phyloP scores from a whole-genome alignment of 2,797 vertebrate genomes.

The Fistularia commersonii region DNA sequence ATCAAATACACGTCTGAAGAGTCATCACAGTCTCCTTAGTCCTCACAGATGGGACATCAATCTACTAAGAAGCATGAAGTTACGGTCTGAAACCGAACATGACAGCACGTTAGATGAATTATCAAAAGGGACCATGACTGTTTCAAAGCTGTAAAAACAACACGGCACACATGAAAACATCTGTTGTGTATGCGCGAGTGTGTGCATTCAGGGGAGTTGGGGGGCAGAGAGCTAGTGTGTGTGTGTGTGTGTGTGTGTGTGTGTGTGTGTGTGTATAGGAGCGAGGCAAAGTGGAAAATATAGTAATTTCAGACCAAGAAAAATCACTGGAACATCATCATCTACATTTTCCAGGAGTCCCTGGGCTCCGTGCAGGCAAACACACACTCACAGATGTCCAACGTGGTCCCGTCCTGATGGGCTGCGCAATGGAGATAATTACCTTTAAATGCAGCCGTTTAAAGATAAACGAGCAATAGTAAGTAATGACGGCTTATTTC shows the following conservation, averaged over 20 bases:
- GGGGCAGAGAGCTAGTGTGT: too few species aligned
- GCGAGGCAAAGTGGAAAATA: conserved; percentile 26
- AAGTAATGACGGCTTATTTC: conserved; percentile 72
- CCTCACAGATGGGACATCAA: conserved; percentile 28
- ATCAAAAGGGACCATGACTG: conserved; percentile 42
- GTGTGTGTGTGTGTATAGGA: neutral
- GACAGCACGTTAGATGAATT: conserved; percentile 51
- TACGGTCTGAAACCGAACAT: conserved; percentile 42
- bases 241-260: too few species aligned
- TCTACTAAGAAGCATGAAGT: conserved; percentile 47
- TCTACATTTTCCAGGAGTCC: conserved; percentile 53
- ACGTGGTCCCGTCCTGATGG: conserved; percentile 48
- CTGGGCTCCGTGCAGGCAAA: conserved; percentile 24
- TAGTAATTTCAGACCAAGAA: conserved; percentile 48
- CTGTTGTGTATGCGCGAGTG: too few species aligned
- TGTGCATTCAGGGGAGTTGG: conserved; percentile 7
- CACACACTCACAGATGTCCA: conserved; percentile 59
- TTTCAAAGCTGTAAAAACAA: conserved; percentile 70
- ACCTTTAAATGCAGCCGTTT: conserved; percentile 71
- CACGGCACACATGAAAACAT: conserved; percentile 49
- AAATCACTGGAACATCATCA: conserved; percentile 53
- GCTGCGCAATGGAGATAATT: conserved; percentile 72
- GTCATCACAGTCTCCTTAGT: conserved; percentile 12
- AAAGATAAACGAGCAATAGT: conserved; percentile 77
- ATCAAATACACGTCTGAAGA: too few species aligned